These are phyloP conservation scores for Xenopus petersii DNA, from an alignment of 2,797 vertebrate genomes.

Conservation along the genomic window DNA sequence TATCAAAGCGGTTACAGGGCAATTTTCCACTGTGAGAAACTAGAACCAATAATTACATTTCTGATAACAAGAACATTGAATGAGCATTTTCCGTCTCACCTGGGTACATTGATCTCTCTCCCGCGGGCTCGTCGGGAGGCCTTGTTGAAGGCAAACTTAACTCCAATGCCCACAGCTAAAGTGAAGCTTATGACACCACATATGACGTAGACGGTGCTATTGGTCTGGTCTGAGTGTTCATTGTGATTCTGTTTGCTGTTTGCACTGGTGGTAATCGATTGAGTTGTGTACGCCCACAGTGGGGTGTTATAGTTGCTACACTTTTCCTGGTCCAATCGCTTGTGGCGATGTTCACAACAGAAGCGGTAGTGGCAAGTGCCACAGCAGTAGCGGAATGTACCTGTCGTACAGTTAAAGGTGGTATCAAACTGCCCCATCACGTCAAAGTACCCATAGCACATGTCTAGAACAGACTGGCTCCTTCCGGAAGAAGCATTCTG, in stretches of 20 bases:
- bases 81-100: constrained; percentile 61
- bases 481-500: constrained; percentile 70
- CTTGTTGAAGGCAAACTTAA: constrained; percentile 90
- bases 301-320: constrained; percentile 85
- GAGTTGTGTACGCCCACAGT: constrained; percentile 81
- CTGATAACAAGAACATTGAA: background rate
- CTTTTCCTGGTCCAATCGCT: constrained; percentile 79
- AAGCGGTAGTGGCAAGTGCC: constrained; percentile 91
- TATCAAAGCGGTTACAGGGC: too few relatives aligned
- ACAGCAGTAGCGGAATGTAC: constrained; percentile 83
- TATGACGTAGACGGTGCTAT: constrained; percentile 87
- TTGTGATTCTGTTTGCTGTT: constrained; percentile 51
- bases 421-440: constrained; percentile 90
- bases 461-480: constrained; percentile 68
- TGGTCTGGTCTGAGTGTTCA: constrained; percentile 73
- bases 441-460: constrained; percentile 86
- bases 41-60: background rate
- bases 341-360: constrained; percentile 82
- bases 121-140: constrained; percentile 83
- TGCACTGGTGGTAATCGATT: constrained; percentile 63
- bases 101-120: constrained; percentile 86
- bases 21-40: too few relatives aligned
- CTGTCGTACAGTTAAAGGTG: constrained; percentile 89
- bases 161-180: constrained; percentile 82
- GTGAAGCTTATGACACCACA: constrained; percentile 88